Percentiles rank a stretch among this genome's conserved stretches.
Evolutionary conservation across 2,888 invertebrate genomes (phyloP).

Genomic region (Coenonympha glycerion): DNA sequence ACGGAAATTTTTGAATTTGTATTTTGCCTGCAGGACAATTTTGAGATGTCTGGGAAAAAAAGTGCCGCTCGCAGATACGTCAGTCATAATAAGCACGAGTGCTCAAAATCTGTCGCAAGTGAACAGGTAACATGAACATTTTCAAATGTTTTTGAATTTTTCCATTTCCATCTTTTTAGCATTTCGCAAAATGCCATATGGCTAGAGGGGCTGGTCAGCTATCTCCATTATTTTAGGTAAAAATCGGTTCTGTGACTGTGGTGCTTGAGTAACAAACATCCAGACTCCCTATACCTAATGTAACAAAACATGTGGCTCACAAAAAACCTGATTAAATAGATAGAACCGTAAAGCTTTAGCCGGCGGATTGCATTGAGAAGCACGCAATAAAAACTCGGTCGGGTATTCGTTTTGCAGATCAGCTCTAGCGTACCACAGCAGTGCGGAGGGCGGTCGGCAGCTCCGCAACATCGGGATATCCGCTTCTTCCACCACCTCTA

Average conservation of each 20-base stretch:
- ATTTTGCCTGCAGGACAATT: slow-evolving; percentile 72
- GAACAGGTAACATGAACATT: slow-evolving; percentile 67
- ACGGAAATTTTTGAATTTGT: neutral
- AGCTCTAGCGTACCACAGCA: slow-evolving; percentile 86
- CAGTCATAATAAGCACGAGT: slow-evolving; percentile 83
- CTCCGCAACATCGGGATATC: slow-evolving; percentile 91
- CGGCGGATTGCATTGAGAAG: no score
- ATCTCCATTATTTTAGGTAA: no score
- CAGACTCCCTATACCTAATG: no score
- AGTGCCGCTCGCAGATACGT: slow-evolving; percentile 85
- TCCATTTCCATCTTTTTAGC: no score
- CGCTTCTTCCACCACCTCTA: slow-evolving; percentile 94
- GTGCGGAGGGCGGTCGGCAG: slow-evolving; percentile 63
- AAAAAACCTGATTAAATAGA: no score
- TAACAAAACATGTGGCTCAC: no score
- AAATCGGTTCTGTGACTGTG: no score
- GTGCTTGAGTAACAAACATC: no score
- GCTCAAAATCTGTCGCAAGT: slow-evolving; percentile 83
- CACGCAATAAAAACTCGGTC: neutral
- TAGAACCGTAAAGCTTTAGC: no score
- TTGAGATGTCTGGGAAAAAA: slow-evolving; percentile 87
- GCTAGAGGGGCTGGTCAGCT: no score
- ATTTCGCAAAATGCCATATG: no score
- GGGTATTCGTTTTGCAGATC: slow-evolving; percentile 70
- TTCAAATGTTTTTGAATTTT: no score